Conservation (phyloP, 2,888 invertebrate genomes). For the Hemaris fuciformis region DNA sequence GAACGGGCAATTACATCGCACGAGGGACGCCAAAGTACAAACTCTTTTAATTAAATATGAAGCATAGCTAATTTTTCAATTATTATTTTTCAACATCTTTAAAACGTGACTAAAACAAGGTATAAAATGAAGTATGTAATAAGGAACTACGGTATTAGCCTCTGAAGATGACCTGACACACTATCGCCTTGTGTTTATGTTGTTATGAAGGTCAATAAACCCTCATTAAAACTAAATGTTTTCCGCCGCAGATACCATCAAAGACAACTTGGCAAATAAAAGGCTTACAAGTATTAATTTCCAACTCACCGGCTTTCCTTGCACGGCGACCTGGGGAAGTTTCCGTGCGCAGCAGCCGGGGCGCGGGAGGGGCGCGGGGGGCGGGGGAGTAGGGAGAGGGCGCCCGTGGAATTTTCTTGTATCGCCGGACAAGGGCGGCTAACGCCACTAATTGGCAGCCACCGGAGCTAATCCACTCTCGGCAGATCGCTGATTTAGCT, state of each 20-base stretch:
- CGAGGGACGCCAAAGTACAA: neutral
- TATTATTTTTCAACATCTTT: no score
- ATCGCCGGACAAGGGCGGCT: neutral
- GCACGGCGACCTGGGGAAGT: neutral
- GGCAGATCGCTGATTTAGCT: constrained; percentile 21
- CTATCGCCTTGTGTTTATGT: neutral
- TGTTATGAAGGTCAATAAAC: neutral
- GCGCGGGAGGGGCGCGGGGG: neutral
- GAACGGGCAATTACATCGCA: neutral
- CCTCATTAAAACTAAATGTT: neutral
- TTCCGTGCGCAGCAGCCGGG: neutral
- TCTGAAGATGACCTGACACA: no score
- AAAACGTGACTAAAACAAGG: no score
- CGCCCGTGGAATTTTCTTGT: neutral
- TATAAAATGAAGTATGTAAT: no score
- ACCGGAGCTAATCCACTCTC: neutral
- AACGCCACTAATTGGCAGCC: constrained; percentile 10
- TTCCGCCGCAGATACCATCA: neutral
- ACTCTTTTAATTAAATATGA: no score
- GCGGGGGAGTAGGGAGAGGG: neutral
- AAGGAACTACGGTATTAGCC: no score
- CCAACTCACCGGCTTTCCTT: neutral
- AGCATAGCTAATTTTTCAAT: no score
- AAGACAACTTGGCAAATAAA: neutral
- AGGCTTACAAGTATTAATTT: neutral